Evolutionary conservation across 2,113 vertebrate species (phyloP).

Genomic region (Ictidomys tridecemlineatus): DNA sequence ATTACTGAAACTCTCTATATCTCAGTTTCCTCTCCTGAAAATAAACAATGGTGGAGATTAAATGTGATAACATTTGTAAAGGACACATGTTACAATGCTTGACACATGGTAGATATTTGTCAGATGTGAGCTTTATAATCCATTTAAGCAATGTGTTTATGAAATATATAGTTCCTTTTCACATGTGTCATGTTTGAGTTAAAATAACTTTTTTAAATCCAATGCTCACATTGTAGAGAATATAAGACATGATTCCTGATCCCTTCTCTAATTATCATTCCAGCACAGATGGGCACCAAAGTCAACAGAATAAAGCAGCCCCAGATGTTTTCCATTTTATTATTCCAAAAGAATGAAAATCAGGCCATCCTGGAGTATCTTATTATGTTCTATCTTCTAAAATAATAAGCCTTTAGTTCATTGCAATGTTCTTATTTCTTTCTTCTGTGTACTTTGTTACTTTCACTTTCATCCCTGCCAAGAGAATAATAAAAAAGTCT

Average conservation of each 20-base stretch:
- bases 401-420: background rate
- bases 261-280: background rate
- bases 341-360: background rate
- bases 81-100: background rate
- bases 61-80: background rate
- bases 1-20: too few species aligned
- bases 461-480: slow-evolving; percentile 42
- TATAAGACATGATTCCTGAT: background rate
- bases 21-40: background rate
- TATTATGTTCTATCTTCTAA: background rate
- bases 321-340: background rate
- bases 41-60: background rate
- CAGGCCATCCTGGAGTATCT: background rate
- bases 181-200: background rate
- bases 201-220: slow-evolving; percentile 1
- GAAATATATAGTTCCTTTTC: background rate
- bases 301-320: background rate
- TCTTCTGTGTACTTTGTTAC: background rate
- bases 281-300: background rate
- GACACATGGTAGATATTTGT: background rate
- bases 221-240: background rate
- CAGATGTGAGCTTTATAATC: background rate
- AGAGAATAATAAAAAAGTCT: background rate
- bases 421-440: background rate
- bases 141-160: slow-evolving; percentile 11